A percentile compares a stretch with the other conserved stretches of the same genome.
Evolutionary conservation across 2,113 vertebrate genomes (phyloP).

Genomic region (Callorhinus ursinus): DNA sequence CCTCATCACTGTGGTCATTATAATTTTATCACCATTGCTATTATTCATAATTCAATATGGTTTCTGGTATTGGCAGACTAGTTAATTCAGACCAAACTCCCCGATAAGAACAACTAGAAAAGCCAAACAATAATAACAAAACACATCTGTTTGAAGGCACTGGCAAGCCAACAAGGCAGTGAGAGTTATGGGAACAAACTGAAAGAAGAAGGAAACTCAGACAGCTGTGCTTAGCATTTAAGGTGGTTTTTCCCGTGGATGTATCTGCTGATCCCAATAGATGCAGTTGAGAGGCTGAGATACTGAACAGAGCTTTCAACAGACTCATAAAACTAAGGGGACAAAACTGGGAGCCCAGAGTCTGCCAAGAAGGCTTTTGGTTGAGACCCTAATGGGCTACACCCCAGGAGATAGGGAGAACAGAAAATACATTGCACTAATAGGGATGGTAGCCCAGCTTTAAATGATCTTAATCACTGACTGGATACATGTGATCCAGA

Average conservation of each 20-base stretch:
- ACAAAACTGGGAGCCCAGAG: not conserved
- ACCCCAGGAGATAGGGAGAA: not conserved
- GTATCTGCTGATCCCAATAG: not conserved
- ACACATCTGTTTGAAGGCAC: not conserved
- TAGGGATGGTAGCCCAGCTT: not conserved
- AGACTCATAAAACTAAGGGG: not conserved
- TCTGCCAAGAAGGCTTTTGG: not conserved
- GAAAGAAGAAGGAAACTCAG: not conserved
- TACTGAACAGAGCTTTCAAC: not conserved
- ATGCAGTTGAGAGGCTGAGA: not conserved
- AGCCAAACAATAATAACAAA: not conserved
- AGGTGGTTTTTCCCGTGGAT: not conserved
- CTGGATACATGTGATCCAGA: not conserved
- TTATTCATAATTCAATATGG: not conserved
- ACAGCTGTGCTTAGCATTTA: not conserved
- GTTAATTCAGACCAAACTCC: slow-evolving; percentile 22
- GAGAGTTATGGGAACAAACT: not conserved
- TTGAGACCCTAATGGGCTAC: not conserved
- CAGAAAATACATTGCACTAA: not conserved
- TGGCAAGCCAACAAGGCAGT: not conserved
- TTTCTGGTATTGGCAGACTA: not conserved
- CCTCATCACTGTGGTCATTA: not conserved
- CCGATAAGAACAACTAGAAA: not conserved
- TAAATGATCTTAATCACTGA: not conserved
- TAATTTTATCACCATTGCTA: not conserved